These are phyloP conservation scores for Watsonalla cultraria DNA, from an alignment of 2,888 invertebrate genomes.

Conservation along the genomic window DNA sequence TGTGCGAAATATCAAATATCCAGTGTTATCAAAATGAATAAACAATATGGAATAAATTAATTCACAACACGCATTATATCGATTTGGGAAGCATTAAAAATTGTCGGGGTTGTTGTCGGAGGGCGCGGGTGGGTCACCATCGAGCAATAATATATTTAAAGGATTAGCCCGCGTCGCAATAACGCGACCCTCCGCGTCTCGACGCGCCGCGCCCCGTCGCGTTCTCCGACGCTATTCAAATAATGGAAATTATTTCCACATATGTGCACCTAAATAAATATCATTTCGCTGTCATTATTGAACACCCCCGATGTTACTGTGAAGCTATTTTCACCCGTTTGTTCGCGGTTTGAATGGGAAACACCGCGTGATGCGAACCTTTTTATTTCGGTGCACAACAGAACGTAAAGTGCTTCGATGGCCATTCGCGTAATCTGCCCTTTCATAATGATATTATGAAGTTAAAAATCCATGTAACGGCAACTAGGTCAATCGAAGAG, in stretches of 20 bases:
- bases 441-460: conserved; percentile 8
- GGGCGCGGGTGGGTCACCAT: conserved; percentile 61
- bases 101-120: conserved; percentile 45
- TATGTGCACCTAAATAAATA: conserved; percentile 78
- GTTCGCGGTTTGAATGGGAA: conserved; percentile 49
- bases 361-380: conserved; percentile 32
- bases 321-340: conserved; percentile 66
- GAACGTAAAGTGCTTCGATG: conserved; percentile 9
- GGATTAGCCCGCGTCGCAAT: conserved; percentile 75
- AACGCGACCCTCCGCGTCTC: conserved; percentile 64
- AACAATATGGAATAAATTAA: conserved; percentile 34
- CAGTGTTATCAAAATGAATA: conserved; percentile 13
- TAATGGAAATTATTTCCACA: conserved; percentile 78
- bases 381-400: conserved; percentile 8
- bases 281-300: conserved; percentile 71
- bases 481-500: conserved; percentile 22
- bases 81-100: conserved; percentile 68
- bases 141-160: conserved; percentile 78
- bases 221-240: conserved; percentile 63
- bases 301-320: conserved; percentile 54
- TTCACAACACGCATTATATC: conserved; percentile 56
- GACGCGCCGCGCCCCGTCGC: conserved; percentile 32
- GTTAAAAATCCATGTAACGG: conserved; percentile 8
- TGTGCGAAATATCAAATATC: not conserved
- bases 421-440: conserved; percentile 11